Percentiles rank a stretch among this genome's conserved stretches.
These are phyloP conservation scores for Siphlonurus alternatus DNA, from an alignment of 2,888 invertebrate species.

Conservation along the genomic window DNA sequence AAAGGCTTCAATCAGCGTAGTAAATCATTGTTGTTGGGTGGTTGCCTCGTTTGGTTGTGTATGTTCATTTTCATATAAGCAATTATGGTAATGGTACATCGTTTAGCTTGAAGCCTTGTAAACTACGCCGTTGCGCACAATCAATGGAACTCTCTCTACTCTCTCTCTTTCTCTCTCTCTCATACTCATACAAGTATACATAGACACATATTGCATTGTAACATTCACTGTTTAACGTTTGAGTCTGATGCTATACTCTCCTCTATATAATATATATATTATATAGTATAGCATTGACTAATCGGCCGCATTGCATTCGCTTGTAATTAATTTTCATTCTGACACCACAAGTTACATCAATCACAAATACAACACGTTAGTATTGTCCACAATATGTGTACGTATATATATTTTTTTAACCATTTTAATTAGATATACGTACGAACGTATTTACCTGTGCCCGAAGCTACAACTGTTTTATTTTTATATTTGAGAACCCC, in stretches of 20 bases:
- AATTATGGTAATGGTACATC: conserved; percentile 3
- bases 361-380: not conserved
- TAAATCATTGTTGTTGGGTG: not conserved
- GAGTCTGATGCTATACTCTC: not conserved
- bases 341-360: conserved; percentile 1
- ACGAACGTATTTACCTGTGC: too few relatives aligned
- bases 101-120: not conserved
- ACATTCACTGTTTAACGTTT: not conserved
- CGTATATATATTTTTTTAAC: too few relatives aligned
- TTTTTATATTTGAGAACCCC: too few relatives aligned
- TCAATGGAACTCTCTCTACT: not conserved
- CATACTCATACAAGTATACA: too few relatives aligned
- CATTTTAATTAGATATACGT: too few relatives aligned
- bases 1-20: conserved; percentile 2
- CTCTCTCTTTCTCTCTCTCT: not conserved
- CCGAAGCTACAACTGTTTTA: too few relatives aligned
- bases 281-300: not conserved
- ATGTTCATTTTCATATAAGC: conserved; percentile 3
- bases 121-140: not conserved
- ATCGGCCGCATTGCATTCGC: not conserved
- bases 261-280: not conserved
- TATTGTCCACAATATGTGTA: not conserved
- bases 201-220: too few relatives aligned
- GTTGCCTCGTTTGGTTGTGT: not conserved
- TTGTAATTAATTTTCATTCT: not conserved